phyloP scores from a whole-genome alignment of 1,140 invertebrate species.

The Vanessa atalanta region DNA sequence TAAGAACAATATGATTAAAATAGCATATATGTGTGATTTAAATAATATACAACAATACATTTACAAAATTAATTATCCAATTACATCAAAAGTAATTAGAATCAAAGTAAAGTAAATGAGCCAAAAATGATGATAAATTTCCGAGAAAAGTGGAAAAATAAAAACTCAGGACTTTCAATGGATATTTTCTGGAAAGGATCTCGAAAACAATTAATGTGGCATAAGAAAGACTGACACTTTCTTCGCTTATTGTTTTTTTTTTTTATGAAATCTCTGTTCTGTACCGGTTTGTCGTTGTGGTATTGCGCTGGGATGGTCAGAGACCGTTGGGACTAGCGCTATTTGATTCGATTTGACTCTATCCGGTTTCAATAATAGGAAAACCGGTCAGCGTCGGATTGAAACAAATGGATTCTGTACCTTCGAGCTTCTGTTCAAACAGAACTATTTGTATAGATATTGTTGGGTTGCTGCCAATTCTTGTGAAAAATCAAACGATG shows the following conservation, averaged over 20 bases:
- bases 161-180: not conserved
- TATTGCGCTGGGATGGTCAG: slow-evolving; percentile 26
- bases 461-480: slow-evolving; percentile 31
- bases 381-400: slow-evolving; percentile 41
- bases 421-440: slow-evolving; percentile 30
- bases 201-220: not conserved
- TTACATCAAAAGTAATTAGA: no score
- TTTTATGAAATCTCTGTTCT: not conserved
- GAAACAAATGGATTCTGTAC: slow-evolving; percentile 42
- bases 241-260: not conserved
- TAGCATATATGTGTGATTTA: no score
- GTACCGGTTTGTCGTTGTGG: slow-evolving; percentile 22
- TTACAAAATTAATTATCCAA: no score
- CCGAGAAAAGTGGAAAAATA: not conserved
- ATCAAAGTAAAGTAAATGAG: not conserved
- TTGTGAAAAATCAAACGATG: slow-evolving; percentile 39
- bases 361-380: slow-evolving; percentile 40
- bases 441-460: slow-evolving; percentile 35
- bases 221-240: not conserved
- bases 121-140: not conserved
- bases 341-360: slow-evolving; percentile 41
- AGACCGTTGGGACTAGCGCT: slow-evolving; percentile 33
- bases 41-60: no score
- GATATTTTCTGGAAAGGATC: not conserved
- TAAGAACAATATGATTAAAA: no score